Evolutionary conservation across 2,888 invertebrate genomes (phyloP), one percentile per base, ranked within the genome.

Genomic region (Dynastes grantii): DNA sequence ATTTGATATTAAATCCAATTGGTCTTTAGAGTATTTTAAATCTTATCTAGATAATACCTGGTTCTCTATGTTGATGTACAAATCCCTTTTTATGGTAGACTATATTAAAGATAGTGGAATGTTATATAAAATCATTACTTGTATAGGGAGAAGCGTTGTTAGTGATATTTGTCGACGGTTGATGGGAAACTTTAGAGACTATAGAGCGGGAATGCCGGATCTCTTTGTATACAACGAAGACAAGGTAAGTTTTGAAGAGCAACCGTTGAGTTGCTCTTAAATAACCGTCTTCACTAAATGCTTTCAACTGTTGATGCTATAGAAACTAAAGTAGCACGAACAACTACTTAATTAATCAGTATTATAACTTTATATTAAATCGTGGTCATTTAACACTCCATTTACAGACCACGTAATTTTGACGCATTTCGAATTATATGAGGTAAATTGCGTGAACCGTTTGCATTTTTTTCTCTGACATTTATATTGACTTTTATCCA

Each of bases 121-220:
- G 3, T 76, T 91, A 2, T 73, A 89, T 85, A 87, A 87, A 51
- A 88, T 94, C 76, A 85, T 91, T 13, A 68, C 81, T 0, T 93
- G 93, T 80, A 87, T 95, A 76, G 91, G 92, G 11, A 85, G 90
- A 32, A 81, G 85, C n/a, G 87, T 90, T 0, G 85, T 93, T 53
- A 85, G 90, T 9, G 90, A 90, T 22, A 90, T 95, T 71, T 93
- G 93, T 81, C 88, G 91, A 76, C 90, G 93, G 45, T 88, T 95
- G 65, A 91, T 92, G 0, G 85, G 85, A 1, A 89, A 93, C 88
- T 93, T 91, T 85, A 89, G 91, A n/a, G 89, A 91, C 83, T 91
- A 92, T 81, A 90, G 90, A 79, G 91, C 93, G 83, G 97, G 97
- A 51, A 94, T 97, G 88, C 97, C 97, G 0, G 97, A 97, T 89